phyloP scores from a whole-genome alignment of 1,140 invertebrate species.

The Brachionus rotundiformis region DNA sequence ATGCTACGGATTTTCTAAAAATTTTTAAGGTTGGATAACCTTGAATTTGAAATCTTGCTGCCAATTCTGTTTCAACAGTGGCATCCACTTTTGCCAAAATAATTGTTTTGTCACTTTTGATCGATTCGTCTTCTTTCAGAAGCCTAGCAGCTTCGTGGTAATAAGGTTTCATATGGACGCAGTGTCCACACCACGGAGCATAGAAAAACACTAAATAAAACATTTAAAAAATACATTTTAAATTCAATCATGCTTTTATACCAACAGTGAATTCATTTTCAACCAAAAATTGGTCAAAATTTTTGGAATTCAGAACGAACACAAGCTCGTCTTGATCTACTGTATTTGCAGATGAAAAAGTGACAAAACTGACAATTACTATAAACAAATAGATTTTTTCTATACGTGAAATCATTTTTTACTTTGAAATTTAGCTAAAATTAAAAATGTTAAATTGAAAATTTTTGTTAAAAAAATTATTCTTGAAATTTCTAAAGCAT shows the following conservation, averaged over 20 bases:
- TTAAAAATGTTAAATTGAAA: not conserved
- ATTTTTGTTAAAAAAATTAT: not conserved
- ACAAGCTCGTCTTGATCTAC: not conserved
- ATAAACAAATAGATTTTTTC: not conserved
- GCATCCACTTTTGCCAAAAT: conserved; percentile 96
- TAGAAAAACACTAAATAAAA: conserved; percentile 58
- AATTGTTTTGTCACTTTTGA: conserved; percentile 66
- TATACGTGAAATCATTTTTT: not conserved
- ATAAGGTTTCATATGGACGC: conserved; percentile 88
- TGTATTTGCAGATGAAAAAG: not conserved
- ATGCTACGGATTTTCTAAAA: conserved; percentile 76
- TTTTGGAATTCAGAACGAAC: conserved; percentile 2
- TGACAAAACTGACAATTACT: not conserved
- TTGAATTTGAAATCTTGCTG: conserved; percentile 79
- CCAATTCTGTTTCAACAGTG: conserved; percentile 83
- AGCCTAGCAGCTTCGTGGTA: conserved; percentile 82
- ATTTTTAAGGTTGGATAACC: conserved; percentile 98
- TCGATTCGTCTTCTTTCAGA: not conserved
- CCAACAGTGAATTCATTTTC: conserved; percentile 40
- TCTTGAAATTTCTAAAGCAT: not conserved
- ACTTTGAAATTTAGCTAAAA: not conserved
- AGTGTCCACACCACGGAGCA: conserved; percentile 67
- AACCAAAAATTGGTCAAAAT: conserved; percentile 33
- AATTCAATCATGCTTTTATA: not conserved
- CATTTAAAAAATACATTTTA: not conserved